Evolutionary conservation across 2,888 invertebrate genomes (phyloP).

Genomic region (Polydrusus pterygomalis): DNA sequence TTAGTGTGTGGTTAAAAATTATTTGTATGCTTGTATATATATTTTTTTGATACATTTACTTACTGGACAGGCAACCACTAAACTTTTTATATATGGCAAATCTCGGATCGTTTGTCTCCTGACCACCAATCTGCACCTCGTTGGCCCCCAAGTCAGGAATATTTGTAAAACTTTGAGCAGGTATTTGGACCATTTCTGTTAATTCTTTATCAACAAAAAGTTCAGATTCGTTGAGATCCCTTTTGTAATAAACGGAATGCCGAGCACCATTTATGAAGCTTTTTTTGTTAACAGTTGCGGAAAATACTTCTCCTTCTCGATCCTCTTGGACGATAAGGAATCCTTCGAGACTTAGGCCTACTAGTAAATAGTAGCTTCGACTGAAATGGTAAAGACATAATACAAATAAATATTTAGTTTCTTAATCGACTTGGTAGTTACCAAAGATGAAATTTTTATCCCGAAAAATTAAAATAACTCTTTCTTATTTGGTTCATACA

Average conservation of each 20-base stretch:
- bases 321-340: constrained; percentile 91
- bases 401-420: no score
- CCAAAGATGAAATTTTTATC: no score
- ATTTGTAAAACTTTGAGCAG: constrained; percentile 80
- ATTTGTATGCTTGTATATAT: no score
- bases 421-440: no score
- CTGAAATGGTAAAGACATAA: constrained; percentile 68
- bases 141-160: constrained; percentile 83
- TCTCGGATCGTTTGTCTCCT: constrained; percentile 88
- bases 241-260: constrained; percentile 83
- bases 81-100: constrained; percentile 90
- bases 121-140: constrained; percentile 90
- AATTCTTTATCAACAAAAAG: constrained; percentile 85
- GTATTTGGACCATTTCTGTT: constrained; percentile 81
- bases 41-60: constrained; percentile 65
- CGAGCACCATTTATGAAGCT: constrained; percentile 89
- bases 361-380: constrained; percentile 88
- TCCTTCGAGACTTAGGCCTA: constrained; percentile 89
- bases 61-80: constrained; percentile 92
- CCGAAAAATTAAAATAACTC: no score
- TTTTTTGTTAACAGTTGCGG: constrained; percentile 84
- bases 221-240: constrained; percentile 83
- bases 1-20: no score
- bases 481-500: no score
- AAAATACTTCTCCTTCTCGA: constrained; percentile 83